Conservation (phyloP, 2,797 vertebrate genomes). For the Caiman crocodilus region DNA sequence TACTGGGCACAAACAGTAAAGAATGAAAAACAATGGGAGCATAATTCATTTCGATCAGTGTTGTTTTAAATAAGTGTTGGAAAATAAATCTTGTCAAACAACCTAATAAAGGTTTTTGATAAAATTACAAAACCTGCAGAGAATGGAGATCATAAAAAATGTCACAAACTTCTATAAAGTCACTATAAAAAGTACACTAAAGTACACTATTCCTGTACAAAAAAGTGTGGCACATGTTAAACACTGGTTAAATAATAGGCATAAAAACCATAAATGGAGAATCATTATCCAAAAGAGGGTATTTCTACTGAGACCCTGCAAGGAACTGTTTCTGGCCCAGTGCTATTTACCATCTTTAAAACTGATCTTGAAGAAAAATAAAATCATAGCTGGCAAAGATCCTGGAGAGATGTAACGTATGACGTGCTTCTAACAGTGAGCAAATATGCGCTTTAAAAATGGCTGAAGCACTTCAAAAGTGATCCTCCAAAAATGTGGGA, state of each 20-base stretch:
- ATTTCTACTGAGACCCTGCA: slow-evolving; percentile 18
- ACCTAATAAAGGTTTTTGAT: not conserved
- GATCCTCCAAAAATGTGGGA: too few species aligned
- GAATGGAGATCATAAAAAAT: not conserved
- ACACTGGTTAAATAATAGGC: slow-evolving; percentile 39
- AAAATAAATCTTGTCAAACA: not conserved
- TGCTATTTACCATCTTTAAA: not conserved
- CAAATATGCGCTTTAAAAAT: too few species aligned
- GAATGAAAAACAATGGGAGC: not conserved
- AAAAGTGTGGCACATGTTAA: slow-evolving; percentile 14
- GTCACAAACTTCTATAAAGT: not conserved
- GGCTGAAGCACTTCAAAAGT: too few species aligned
- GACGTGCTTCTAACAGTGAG: too few species aligned
- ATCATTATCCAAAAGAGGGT: not conserved
- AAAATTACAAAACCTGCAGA: not conserved
- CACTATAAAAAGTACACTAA: not conserved
- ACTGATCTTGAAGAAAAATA: not conserved
- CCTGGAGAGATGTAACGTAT: not conserved
- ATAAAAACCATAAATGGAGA: slow-evolving; percentile 2
- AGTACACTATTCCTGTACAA: not conserved
- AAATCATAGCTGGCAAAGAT: not conserved
- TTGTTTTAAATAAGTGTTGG: not conserved
- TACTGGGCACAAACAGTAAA: not conserved
- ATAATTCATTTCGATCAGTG: not conserved
- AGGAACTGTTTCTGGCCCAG: slow-evolving; percentile 3